Conservation (phyloP, 2,888 invertebrate species). For the Perizoma affinitatum region DNA sequence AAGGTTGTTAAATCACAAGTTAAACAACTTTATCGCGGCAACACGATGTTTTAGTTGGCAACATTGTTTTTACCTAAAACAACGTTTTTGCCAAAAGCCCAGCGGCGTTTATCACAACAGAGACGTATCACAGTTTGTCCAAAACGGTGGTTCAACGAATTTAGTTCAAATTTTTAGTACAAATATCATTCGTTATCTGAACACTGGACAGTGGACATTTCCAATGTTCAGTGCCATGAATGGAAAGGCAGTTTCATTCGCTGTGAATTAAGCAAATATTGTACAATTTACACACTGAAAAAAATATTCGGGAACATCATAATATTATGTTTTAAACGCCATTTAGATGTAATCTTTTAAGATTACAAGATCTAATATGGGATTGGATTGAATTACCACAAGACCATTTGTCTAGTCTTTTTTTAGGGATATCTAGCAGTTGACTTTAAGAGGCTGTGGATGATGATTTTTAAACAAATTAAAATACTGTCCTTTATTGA, state of each 20-base stretch:
- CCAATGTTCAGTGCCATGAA: constrained; percentile 14
- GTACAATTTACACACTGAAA: too few relatives aligned
- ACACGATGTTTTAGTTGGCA: constrained; percentile 23
- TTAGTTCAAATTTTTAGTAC: constrained; percentile 33
- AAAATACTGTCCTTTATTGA: too few relatives aligned
- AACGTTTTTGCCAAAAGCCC: constrained; percentile 23
- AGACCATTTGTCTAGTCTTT: too few relatives aligned
- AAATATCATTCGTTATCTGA: constrained; percentile 33
- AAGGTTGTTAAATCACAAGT: constrained; percentile 24
- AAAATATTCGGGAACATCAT: too few relatives aligned
- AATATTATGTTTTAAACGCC: too few relatives aligned
- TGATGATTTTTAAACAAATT: too few relatives aligned
- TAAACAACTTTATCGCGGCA: constrained; percentile 20
- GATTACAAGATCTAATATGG: too few relatives aligned
- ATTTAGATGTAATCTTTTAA: too few relatives aligned
- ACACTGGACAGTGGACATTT: constrained; percentile 15
- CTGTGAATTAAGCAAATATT: too few relatives aligned
- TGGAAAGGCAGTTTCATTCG: constrained; percentile 2
- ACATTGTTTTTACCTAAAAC: constrained; percentile 28
- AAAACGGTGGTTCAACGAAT: constrained; percentile 30
- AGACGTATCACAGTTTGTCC: constrained; percentile 33
- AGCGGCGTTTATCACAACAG: constrained; percentile 31
- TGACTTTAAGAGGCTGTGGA: too few relatives aligned
- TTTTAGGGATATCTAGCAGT: too few relatives aligned
- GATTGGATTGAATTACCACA: too few relatives aligned